phyloP scores from a whole-genome alignment of 2,113 vertebrate species.

The Rhizomys pruinosus region DNA sequence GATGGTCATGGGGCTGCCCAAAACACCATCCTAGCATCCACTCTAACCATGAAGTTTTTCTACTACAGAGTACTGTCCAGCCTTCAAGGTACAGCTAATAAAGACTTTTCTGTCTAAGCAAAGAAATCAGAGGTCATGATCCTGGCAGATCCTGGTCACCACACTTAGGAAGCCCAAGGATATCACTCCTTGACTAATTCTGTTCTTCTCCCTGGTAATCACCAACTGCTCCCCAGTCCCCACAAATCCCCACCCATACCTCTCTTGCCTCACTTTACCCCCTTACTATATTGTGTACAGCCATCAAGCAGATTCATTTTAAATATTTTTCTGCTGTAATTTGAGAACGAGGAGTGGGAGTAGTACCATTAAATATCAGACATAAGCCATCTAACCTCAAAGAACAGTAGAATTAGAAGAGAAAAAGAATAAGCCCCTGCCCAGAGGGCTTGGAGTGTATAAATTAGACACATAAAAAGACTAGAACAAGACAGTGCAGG shows the following conservation, averaged over 20 bases:
- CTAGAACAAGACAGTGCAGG: conserved; percentile 61
- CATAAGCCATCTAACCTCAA: conserved; percentile 43
- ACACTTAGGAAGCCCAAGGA: not conserved
- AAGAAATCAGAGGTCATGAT: not conserved
- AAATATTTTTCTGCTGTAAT: conserved; percentile 1
- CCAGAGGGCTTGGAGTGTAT: conserved; percentile 59
- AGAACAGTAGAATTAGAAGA: not conserved
- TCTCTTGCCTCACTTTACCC: not conserved
- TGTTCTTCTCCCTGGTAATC: not conserved
- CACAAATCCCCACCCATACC: not conserved
- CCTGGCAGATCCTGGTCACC: not conserved
- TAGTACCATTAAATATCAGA: conserved; percentile 25
- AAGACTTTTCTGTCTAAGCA: conserved; percentile 13
- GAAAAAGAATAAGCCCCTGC: not conserved
- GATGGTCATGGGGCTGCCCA: too few relatives aligned
- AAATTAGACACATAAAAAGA: conserved; percentile 64
- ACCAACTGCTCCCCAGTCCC: not conserved
- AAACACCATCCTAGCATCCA: too few relatives aligned
- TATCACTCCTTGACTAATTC: not conserved
- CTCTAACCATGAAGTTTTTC: too few relatives aligned
- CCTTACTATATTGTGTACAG: not conserved
- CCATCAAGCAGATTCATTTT: not conserved
- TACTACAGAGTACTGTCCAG: not conserved
- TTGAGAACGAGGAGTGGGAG: not conserved
- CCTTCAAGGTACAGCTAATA: not conserved